Base-by-base conservation (phyloP, 2,113 vertebrate species). In the Malaclemys terrapin region DNA sequence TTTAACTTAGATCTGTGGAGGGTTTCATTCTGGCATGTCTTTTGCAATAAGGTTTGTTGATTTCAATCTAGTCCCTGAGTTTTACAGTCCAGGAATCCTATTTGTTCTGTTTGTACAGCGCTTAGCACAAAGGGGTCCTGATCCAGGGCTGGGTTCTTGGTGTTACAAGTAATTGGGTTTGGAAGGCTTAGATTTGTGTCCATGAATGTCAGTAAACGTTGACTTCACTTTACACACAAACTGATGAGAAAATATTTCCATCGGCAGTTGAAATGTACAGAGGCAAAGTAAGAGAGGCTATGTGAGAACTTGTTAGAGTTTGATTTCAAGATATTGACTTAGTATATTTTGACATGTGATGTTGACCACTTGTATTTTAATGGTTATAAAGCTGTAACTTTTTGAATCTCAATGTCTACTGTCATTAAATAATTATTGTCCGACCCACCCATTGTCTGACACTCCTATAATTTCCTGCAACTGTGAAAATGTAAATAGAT, bases 1-100 rank as follows among this genome's bases (percentile, higher is more conserved):
- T 94, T 93, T 97, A 85, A 96, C 97, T 96, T 95, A 83, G 29
- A 53, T 82, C 89, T 84, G 91, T 25, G 20, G 89, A 95, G 83
- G 22, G 87, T 95, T 95, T 96, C 89, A 53, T 93, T 92, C 29
- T 88, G 80, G 93, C 22, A 42, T 24, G 0, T 52, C 91, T 83
- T 94, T 91, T 96, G 93, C 94, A 65, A 93, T 96, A 91, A 95
- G 93, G 93, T 54, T 76, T 86, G 17, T 78, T 97, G 95, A 96
- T 96, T 96, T 87, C 95, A 35, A 69, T 20, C 65, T n/a, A 38
- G 65, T 69, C 35, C 65, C 65, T 69, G 6, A n/a, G 65, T 10
- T 19, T 69, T 38, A n/a, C 35, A 38, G 7, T 19, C 65, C 35
- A n/a, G 35, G 65, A 35, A 17, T n/a, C 35, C 20, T 69, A n/a